phyloP scores from a whole-genome alignment of 1,140 invertebrate genomes.

The Dufourea novaeangliae region DNA sequence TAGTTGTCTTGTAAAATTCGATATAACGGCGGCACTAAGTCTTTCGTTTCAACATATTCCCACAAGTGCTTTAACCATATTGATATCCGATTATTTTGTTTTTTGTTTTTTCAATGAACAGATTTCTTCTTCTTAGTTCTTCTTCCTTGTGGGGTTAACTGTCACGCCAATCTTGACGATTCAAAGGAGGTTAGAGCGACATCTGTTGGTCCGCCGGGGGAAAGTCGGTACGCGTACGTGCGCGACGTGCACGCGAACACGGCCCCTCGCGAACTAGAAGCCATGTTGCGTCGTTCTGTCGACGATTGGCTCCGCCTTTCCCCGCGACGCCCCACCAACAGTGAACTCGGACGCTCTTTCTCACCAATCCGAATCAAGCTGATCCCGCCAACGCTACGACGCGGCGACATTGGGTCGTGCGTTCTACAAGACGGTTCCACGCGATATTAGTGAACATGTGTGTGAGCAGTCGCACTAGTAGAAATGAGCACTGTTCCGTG shows the following conservation, averaged over 20 bases:
- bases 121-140: conserved; percentile 8
- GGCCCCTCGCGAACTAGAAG: conserved; percentile 67
- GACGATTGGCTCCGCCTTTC: conserved; percentile 55
- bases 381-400: conserved; percentile 44
- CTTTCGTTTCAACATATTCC: conserved; percentile 17
- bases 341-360: conserved; percentile 9
- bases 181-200: conserved; percentile 59
- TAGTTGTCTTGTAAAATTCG: background rate
- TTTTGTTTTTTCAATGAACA: conserved; percentile 22
- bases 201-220: conserved; percentile 59
- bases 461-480: background rate
- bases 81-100: conserved; percentile 11
- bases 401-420: conserved; percentile 17
- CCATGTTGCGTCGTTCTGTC: conserved; percentile 65
- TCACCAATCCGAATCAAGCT: conserved; percentile 26
- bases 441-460: background rate
- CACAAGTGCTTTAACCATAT: conserved; percentile 1
- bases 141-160: conserved; percentile 21
- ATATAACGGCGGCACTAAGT: background rate
- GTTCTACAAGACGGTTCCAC: conserved; percentile 16
- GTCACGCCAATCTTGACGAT: conserved; percentile 55
- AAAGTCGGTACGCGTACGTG: conserved; percentile 50
- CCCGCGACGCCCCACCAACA: conserved; percentile 36
- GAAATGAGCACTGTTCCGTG: background rate
- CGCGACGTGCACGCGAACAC: conserved; percentile 62